phyloP scores from a whole-genome alignment of 2,113 vertebrate species.

The Cyanocitta stelleri region DNA sequence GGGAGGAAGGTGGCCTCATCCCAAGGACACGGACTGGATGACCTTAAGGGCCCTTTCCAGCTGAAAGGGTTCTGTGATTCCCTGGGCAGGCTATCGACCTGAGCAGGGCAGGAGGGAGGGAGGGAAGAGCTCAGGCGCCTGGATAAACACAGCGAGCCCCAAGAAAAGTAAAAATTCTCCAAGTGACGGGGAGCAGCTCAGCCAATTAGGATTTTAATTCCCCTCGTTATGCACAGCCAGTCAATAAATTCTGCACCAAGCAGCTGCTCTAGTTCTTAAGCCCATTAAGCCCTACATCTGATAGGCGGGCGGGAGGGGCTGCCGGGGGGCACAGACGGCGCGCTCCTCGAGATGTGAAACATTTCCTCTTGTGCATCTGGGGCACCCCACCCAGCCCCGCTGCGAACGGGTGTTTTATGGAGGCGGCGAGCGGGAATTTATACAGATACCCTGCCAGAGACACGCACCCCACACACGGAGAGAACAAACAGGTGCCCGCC shows the following conservation, averaged over 20 bases:
- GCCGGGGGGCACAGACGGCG: constrained; percentile 56
- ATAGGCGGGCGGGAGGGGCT: constrained; percentile 17
- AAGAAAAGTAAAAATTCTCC: constrained; percentile 9
- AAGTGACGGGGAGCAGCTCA: constrained; percentile 21
- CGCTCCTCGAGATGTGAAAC: constrained; percentile 64
- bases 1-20: too few relatives aligned
- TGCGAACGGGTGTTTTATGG: constrained; percentile 65
- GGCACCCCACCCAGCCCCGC: constrained; percentile 42
- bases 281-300: constrained; percentile 57
- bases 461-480: constrained; percentile 35
- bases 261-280: constrained; percentile 69
- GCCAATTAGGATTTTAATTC: constrained; percentile 61
- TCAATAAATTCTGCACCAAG: constrained; percentile 69
- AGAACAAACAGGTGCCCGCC: constrained; percentile 32
- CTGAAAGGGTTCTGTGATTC: background rate
- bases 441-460: constrained; percentile 53
- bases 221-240: constrained; percentile 60
- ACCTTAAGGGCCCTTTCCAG: background rate
- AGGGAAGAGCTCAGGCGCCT: background rate
- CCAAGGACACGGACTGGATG: background rate
- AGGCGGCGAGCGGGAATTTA: constrained; percentile 50
- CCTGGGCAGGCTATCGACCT: background rate
- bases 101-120: background rate
- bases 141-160: background rate
- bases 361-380: constrained; percentile 66